Evolutionary conservation across 2,797 vertebrate genomes (phyloP), one percentile per base, ranked within the genome.

Genomic region (Ctenopoma multispine): DNA sequence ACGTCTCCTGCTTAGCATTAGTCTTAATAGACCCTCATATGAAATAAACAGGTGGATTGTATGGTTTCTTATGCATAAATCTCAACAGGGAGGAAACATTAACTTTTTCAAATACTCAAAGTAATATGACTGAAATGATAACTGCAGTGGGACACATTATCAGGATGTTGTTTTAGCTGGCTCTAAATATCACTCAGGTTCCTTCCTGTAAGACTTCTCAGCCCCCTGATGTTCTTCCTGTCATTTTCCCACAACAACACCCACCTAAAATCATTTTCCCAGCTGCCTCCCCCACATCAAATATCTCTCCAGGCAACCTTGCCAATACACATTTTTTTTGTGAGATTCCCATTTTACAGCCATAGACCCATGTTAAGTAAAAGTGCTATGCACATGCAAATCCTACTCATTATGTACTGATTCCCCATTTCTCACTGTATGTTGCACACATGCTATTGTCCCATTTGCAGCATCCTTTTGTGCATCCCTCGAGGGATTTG

Each of bases 161-260:
- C 71, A 78, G 85, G 87, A 86, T 85, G 82, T 77, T 77, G 78
- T 85, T 88, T 83, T 84, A 72, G 84, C 81, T 86, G 74, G 71
- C 78, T 79, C 49, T 38, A 77, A 84, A 69, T 61, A 76, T 75
- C 48, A 64, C 34, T 46, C 69, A 60, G 49, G 55, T 69, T 81
- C 75, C 50, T 82, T 63, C 36, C 48, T 72, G 44, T 64, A 50
- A 82, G 78, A 71, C 77, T 63, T n/a, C 65, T 67, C 73, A 74
- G 80, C 79, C 74, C 77, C 77, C 77, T 84, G 63, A 90, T 86
- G 76, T 85, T 87, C 83, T 71, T 72, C 69, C 77, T 89, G 83
- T 87, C 72, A 81, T 80, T 86, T 87, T 86, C 74, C 69, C 72
- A 72, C 60, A 83, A 75, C 78, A 81, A 73, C 84, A 70, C 87